Evolutionary conservation across 2,113 vertebrate species (phyloP), one percentile per base, ranked within the genome.

Genomic region (Myiopsitta monachus): DNA sequence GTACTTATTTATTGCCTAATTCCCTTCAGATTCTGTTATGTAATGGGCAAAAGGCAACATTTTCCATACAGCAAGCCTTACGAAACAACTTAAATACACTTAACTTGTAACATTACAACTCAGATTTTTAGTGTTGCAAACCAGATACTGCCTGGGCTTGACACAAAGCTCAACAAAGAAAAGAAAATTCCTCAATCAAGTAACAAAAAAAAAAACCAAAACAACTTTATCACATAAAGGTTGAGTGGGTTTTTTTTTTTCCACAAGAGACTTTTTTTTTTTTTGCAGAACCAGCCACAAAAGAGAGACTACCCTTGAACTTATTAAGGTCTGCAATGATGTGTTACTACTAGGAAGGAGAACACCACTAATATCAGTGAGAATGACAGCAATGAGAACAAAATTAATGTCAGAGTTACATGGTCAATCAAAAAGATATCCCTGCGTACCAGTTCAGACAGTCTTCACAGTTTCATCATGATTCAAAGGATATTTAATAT

Each of bases 1-100:
- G 41, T 79, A 90, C 62, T 90, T 68, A 90, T 89, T 95, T 93
- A 89, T 88, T 97, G 83, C 43, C 68, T 84, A 90, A 52, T 46
- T 90, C 82, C 59, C 74, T 90, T 96, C 77, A 94, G 75, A 77
- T 87, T 89, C 82, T 89, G 33, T 43, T 93, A 91, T 10, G 46
- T 84, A 90, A 90, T 19, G 59, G 49, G 68, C 54, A 89, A 88
- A 41, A 96, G 85, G 67, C 69, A 91, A 81, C 16, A 80, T 46
- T 95, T 92, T 82, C 94, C 66, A 87, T 30, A 43, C 5, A 61
- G 83, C 36, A 82, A 77, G 55, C 69, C 75, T 85, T 59, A 88
- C 15, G 85, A 73, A 85, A 85, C 74, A 8, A 1, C 38, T 75
- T 57, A 70, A 85, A 92, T 52, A 85, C 44, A 83, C 33, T 75